Evolutionary conservation across 1,140 invertebrate species (phyloP).

Genomic region (Bursaphelenchus mucronatus): DNA sequence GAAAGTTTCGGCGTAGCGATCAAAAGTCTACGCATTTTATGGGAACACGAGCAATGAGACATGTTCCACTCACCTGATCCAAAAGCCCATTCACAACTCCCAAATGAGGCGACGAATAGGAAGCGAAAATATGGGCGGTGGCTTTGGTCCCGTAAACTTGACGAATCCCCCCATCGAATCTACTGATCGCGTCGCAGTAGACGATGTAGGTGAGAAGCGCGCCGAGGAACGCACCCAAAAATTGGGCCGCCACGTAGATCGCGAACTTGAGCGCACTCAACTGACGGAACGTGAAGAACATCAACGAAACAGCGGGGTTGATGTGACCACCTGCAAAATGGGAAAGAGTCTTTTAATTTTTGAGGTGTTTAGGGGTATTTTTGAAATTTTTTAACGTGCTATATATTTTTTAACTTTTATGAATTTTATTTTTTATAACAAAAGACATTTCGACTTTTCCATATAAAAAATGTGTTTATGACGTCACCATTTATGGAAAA

Average conservation of each 20-base stretch:
- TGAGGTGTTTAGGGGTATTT: too few species aligned
- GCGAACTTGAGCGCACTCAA: constrained; percentile 62
- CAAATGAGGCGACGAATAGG: constrained; percentile 64
- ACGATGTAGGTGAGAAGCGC: constrained; percentile 23
- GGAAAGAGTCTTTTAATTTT: neutral
- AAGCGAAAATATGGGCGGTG: constrained; percentile 67
- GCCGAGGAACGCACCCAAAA: constrained; percentile 65
- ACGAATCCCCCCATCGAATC: constrained; percentile 63
- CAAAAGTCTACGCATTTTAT: too few species aligned
- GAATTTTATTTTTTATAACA: too few species aligned
- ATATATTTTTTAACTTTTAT: too few species aligned
- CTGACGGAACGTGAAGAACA: constrained; percentile 63
- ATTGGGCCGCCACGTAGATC: constrained; percentile 65
- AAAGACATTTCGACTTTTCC: too few species aligned
- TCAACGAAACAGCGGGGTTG: constrained; percentile 66
- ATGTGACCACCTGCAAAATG: constrained; percentile 65
- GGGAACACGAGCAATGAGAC: constrained; percentile 62
- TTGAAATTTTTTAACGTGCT: too few species aligned
- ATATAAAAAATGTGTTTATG: too few species aligned
- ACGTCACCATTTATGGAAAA: too few species aligned
- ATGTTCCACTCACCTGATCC: constrained; percentile 61
- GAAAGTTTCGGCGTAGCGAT: too few species aligned
- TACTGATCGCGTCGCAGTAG: constrained; percentile 62
- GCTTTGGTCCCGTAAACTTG: constrained; percentile 51
- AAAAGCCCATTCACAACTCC: constrained; percentile 62